Evolutionary conservation across 2,888 invertebrate species (phyloP), one percentile per base, ranked within the genome.

Genomic region (Volucella zonaria): DNA sequence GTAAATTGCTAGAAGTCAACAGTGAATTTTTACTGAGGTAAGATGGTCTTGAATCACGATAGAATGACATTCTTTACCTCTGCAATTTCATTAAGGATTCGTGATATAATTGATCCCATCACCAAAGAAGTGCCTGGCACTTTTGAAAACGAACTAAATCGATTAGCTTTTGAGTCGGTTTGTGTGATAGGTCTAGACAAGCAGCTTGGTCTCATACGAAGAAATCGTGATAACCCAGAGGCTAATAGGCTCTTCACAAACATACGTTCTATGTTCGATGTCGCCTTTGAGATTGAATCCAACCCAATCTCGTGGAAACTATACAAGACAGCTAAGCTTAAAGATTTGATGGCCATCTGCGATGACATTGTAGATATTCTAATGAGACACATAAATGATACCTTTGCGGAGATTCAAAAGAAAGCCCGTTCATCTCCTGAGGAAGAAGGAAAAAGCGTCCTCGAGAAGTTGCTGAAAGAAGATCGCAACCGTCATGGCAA

Each of bases 401-500:
- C 90, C 0, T 88, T 89, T 68, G 66, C 88, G 23, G 87, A 89
- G 83, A 87, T 90, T 85, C 86, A 89, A 54, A 67, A 80, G 42
- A 59, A 83, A 52, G 38, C 45, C 31, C 0, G 3, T 31, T 31
- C 31, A 31, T 31, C 31, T 31, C 18, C 83, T 91, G 14, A 89
- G 91, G 31, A 93, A 86, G 92, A 93, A 12, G 92, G 93, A 3
- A 51, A 76, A 87, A 94, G 95, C 88, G 92, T 95, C 40, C 90
- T 95, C 64, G 94, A 95, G 89, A 93, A 93, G 88, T 89, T 95
- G 43, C 89, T 94, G 56, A 92, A 92, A 93, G 82, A 92, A 92
- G 88, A 93, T 94, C 8, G 95, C 95, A 0, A 88, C 93, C 18
- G 92, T 94, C 87, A 95, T 95, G 94, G 94, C 94, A 1, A 93